These are phyloP conservation scores for Spongilla lacustris DNA, from an alignment of 37 sponge, comb jelly and placozoan species.

Conservation along the genomic window DNA sequence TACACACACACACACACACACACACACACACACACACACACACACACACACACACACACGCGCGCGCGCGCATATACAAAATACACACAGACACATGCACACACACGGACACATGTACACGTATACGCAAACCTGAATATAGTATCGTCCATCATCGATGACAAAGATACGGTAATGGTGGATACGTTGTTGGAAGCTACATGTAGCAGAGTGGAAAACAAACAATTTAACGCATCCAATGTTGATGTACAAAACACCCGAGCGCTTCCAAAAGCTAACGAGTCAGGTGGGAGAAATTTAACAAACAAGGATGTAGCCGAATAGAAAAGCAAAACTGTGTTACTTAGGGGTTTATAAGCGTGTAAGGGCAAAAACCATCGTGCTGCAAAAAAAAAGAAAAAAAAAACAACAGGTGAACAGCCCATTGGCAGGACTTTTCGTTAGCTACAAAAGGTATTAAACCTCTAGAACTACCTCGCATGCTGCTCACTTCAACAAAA, in stretches of 20 bases:
- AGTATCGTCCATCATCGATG: slow-evolving; percentile 58
- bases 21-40: slow-evolving; percentile 4
- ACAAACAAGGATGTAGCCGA: not conserved
- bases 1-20: slow-evolving; percentile 17
- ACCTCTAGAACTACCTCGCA: not conserved
- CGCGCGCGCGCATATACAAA: not conserved
- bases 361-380: too few species aligned
- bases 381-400: not conserved
- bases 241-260: slow-evolving; percentile 1
- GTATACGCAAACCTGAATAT: slow-evolving; percentile 57
- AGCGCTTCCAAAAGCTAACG: not conserved
- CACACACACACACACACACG: slow-evolving; percentile 24
- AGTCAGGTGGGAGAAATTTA: not conserved
- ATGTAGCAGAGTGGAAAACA: not conserved
- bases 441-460: not conserved
- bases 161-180: slow-evolving; percentile 91
- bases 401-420: not conserved
- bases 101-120: slow-evolving; percentile 12
- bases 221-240: not conserved
- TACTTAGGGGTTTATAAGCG: too few species aligned
- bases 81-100: slow-evolving; percentile 15
- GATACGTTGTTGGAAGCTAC: slow-evolving; percentile 70
- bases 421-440: not conserved
- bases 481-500: not conserved
- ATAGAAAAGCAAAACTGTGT: not conserved